Percentiles rank a stretch among this genome's conserved stretches.
These are phyloP conservation scores for Brevimyrus niger DNA, from an alignment of 2,113 vertebrate genomes.

Conservation along the genomic window DNA sequence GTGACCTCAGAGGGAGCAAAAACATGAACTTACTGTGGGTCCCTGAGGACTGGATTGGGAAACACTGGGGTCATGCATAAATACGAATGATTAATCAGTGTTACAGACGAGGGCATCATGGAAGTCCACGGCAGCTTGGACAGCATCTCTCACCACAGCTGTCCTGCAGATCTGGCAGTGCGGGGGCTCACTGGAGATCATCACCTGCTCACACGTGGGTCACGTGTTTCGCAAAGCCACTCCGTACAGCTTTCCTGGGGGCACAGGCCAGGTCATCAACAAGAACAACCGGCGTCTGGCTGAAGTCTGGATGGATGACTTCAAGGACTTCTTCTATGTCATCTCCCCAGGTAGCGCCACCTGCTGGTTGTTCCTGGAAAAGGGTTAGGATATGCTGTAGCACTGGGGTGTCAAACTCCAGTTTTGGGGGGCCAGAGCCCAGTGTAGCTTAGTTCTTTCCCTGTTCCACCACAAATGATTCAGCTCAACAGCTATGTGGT, in stretches of 20 bases:
- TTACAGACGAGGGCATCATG: not conserved
- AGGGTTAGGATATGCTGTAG: not conserved
- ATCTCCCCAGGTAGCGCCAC: constrained; percentile 82
- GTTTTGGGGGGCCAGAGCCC: too few relatives aligned
- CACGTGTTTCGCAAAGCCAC: constrained; percentile 97
- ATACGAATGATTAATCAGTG: not conserved
- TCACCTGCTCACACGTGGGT: constrained; percentile 93
- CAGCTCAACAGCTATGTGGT: too few relatives aligned
- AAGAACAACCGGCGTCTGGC: constrained; percentile 94
- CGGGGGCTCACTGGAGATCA: constrained; percentile 88
- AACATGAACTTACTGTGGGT: not conserved
- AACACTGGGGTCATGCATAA: not conserved
- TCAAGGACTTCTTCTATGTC: constrained; percentile 98
- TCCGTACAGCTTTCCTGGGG: constrained; percentile 92
- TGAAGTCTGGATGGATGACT: constrained; percentile 99
- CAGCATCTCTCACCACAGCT: not conserved
- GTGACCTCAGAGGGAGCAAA: not conserved
- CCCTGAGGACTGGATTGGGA: not conserved
- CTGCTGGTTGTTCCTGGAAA: not conserved
- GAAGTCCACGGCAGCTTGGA: not conserved
- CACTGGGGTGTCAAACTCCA: too few relatives aligned
- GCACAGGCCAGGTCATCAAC: constrained; percentile 97
- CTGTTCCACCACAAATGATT: too few relatives aligned
- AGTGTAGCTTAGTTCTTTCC: too few relatives aligned
- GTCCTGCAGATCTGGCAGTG: constrained; percentile 87